Percentiles rank a stretch among this genome's conserved stretches.
These are phyloP conservation scores for Marmota monax DNA, from an alignment of 2,113 vertebrate species.

Conservation along the genomic window DNA sequence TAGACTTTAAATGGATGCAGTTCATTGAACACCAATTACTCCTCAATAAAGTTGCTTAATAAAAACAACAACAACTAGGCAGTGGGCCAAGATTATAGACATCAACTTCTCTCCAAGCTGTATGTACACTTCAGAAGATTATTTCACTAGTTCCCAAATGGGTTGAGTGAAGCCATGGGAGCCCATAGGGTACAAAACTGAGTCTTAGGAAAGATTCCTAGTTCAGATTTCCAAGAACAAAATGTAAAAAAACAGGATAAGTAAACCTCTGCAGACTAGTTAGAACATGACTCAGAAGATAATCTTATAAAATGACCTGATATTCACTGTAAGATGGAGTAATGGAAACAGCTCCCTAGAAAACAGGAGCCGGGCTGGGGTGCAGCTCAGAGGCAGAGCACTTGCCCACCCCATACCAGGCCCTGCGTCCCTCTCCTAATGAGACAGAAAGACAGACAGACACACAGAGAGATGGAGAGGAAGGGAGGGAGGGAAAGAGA, in stretches of 20 bases:
- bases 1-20: constrained; percentile 17
- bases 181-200: background rate
- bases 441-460: background rate
- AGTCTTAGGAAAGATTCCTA: background rate
- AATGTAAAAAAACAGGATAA: background rate
- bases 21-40: constrained; percentile 35
- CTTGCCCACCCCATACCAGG: background rate
- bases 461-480: background rate
- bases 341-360: background rate
- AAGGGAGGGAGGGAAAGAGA: too few relatives aligned
- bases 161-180: background rate
- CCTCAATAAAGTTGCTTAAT: background rate
- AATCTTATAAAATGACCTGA: background rate
- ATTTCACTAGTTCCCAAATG: background rate
- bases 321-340: background rate
- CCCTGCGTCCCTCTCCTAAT: background rate
- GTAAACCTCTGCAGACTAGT: background rate
- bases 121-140: background rate
- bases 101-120: background rate
- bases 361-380: background rate
- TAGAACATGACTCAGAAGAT: background rate
- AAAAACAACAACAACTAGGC: background rate
- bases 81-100: background rate
- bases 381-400: background rate
- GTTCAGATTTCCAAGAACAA: background rate